These are phyloP conservation scores for Lycocerus yunnanus DNA, from an alignment of 2,888 invertebrate species.

Conservation along the genomic window DNA sequence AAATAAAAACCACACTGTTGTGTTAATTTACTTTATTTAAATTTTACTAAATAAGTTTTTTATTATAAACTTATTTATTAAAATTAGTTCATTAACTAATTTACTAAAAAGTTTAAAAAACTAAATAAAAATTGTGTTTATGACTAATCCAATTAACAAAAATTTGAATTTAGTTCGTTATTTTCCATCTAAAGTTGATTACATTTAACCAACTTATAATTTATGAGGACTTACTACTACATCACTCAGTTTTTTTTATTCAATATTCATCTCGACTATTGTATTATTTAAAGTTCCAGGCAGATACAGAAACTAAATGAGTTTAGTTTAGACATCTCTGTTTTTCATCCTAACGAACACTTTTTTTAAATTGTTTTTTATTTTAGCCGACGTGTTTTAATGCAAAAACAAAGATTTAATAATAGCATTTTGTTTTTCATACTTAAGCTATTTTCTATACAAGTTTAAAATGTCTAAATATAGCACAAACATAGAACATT, in stretches of 20 bases:
- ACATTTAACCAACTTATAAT: not conserved
- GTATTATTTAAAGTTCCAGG: not conserved
- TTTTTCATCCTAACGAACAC: not conserved
- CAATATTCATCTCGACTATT: not conserved
- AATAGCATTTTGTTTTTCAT: not conserved
- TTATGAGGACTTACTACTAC: not conserved
- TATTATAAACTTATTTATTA: not conserved
- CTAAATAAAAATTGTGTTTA: not conserved
- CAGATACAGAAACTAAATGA: not conserved
- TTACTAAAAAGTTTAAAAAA: not conserved
- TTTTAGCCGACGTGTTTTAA: too few species aligned
- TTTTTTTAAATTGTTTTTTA: not conserved
- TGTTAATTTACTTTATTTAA: not conserved
- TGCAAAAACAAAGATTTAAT: not conserved
- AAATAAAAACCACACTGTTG: not conserved
- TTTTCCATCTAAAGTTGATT: not conserved
- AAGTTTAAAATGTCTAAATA: not conserved
- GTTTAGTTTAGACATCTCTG: not conserved
- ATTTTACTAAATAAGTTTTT: not conserved
- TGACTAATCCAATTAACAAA: not conserved
- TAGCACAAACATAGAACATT: not conserved
- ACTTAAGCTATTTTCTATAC: too few species aligned
- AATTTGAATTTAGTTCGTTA: not conserved
- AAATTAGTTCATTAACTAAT: not conserved
- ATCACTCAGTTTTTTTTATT: not conserved